Base-by-base conservation (phyloP, 2,113 vertebrate species). In the Odontesthes bonariensis region DNA sequence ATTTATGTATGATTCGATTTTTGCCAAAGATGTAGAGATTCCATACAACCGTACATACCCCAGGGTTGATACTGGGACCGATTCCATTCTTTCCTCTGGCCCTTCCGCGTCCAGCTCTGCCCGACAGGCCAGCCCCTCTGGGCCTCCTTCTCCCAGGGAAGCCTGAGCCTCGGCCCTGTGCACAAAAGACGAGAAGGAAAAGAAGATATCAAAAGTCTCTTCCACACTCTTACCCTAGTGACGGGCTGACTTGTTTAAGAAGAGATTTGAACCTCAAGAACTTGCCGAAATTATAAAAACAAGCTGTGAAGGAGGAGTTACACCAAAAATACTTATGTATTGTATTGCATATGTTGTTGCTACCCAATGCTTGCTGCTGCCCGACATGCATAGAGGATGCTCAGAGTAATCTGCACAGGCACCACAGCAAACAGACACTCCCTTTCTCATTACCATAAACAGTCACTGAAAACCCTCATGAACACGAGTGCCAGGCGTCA, bases 61-160 rank as follows among this genome's bases (percentile, higher is more conserved):
- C 97, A 57, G 96, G 96, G 73, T 94, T 88, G 75, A 96, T 91
- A 71, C 95, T 85, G 32, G 96, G 92, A 86, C 96, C 94, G 0
- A 94, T 91, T 72, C 97, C 96, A 68, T 95, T 96, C 81, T 98
- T 99, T 86, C 98, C 88, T 82, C 97, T 98, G 63, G 97, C 97
- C 75, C 98, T 94, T 57, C 98, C 98, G 83, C 97, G 94, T 85
- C 97, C 98, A 40, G 97, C 96, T 89, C 98, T 88, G 71, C 98
- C 97, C 3, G 97, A 95, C 38, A 98, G 93, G 6, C 97, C 97
- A 0, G 97, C 96, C 3, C 97, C 98, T 9, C 98, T 94, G 1
- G 97, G 97, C 58, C 98, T 93, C 88, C 97, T 92, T 82, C 97
- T 96, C 13, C 97, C 97, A 0, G 98, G 97, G 75, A 99, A 99